A percentile compares a stretch with the other conserved stretches of the same genome.
phyloP scores from a whole-genome alignment of 2,797 vertebrate species.

The Telmatherina bonti region DNA sequence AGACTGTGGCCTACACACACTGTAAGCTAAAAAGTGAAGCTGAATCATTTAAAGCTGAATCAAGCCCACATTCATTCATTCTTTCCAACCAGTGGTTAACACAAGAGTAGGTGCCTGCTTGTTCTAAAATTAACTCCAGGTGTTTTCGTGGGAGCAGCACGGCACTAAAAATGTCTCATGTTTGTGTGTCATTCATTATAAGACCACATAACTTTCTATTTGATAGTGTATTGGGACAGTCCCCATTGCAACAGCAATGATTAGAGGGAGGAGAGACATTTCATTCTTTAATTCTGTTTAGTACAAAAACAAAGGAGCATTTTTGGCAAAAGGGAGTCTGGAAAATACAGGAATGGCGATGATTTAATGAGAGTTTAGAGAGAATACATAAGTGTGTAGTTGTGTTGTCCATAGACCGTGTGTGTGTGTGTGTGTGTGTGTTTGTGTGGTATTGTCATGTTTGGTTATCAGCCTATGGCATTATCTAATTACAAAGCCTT shows the following conservation, averaged over 20 bases:
- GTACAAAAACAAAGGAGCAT: slow-evolving; percentile 13
- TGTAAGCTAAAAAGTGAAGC: slow-evolving; percentile 46
- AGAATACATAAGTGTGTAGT: neutral
- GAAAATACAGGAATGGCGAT: neutral
- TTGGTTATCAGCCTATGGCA: slow-evolving; percentile 20
- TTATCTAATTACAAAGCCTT: slow-evolving; percentile 28
- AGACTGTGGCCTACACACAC: slow-evolving; percentile 57
- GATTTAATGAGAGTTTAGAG: slow-evolving; percentile 10
- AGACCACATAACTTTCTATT: slow-evolving; percentile 58
- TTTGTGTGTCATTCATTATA: slow-evolving; percentile 62
- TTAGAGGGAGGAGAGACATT: slow-evolving; percentile 10
- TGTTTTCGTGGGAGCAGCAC: slow-evolving; percentile 66
- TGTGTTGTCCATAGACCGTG: neutral
- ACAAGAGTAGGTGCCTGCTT: slow-evolving; percentile 65
- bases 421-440: neutral
- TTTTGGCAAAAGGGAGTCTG: neutral
- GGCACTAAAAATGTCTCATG: slow-evolving; percentile 30
- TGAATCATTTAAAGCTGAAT: slow-evolving; percentile 56
- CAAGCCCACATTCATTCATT: slow-evolving; percentile 65
- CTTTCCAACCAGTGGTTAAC: slow-evolving; percentile 70
- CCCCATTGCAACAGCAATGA: slow-evolving; percentile 46
- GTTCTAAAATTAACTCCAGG: slow-evolving; percentile 71
- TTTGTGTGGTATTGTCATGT: slow-evolving; percentile 10
- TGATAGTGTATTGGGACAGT: slow-evolving; percentile 60
- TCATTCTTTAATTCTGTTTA: slow-evolving; percentile 5